Evolutionary conservation across 2,888 invertebrate species (phyloP), one percentile per base, ranked within the genome.

Genomic region (Anodontia alba): DNA sequence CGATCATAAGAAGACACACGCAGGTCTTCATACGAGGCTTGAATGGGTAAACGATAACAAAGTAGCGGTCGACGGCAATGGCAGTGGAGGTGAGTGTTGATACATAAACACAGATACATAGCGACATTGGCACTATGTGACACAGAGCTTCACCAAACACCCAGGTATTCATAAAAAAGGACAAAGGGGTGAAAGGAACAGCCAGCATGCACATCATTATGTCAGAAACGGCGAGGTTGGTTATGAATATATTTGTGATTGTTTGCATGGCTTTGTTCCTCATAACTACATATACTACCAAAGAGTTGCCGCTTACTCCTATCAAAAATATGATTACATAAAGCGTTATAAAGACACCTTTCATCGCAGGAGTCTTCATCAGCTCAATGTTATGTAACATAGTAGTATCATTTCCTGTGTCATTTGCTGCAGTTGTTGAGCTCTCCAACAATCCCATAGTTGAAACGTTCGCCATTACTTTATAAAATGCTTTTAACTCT

Each of bases 11-110:
- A 66, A 98, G 95, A 93, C 98, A 99, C 8, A 97, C 97, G 86
- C 96, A 96, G 54, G 97, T 96, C 94, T 97, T 97, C 98, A 98
- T 98, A 83, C 98, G 96, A 3, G 98, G 98, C 93, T 97, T 95
- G 95, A 98, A 99, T 0, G 99, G 99, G 94, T 98, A 98, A 86
- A 99, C 97, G 89, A 99, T 99, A 83, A 99, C 99, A 94, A 99
- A 97, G 95, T 98, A 99, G 76, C 99, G 96, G 95, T 99, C 99
- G 82, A 99, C 97, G 72, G 99, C 99, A 90, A 99, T 99, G 87
- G 99, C 98, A 89, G 98, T 99, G 85, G 99, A 96, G 7, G 99
- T 99, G 91, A 99, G 95, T 0, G 99, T 99, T 83, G 98, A 98
- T 93, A 99, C 98, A 96, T 99, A 99, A 88, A 99, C 98, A 94